phyloP scores from a whole-genome alignment of 1,140 invertebrate genomes.

The Scaptomyza montana region DNA sequence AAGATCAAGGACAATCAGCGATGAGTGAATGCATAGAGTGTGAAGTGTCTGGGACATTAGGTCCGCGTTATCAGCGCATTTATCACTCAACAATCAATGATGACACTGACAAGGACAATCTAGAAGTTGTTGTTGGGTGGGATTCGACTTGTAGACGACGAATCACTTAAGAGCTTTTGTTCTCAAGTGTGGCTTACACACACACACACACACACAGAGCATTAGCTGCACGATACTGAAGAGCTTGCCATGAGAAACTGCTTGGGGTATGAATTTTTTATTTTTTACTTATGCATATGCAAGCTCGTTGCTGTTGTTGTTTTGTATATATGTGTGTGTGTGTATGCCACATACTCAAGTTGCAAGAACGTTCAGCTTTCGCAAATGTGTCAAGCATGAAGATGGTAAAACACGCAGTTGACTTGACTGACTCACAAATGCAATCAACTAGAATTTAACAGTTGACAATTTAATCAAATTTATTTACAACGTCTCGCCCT shows the following conservation, averaged over 20 bases:
- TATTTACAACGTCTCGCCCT: conserved; percentile 25
- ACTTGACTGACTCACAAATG: conserved; percentile 50
- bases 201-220: neutral
- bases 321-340: neutral
- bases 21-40: neutral
- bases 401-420: conserved; percentile 25
- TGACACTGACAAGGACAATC: conserved; percentile 29
- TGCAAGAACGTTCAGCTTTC: conserved; percentile 17
- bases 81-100: conserved; percentile 66
- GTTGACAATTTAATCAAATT: conserved; percentile 70
- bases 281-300: conserved; percentile 10
- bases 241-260: conserved; percentile 30
- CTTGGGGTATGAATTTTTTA: conserved; percentile 39
- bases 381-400: conserved; percentile 37
- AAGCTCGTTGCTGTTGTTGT: conserved; percentile 7
- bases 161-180: conserved; percentile 56
- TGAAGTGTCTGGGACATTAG: conserved; percentile 49
- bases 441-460: conserved; percentile 56
- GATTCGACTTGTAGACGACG: conserved; percentile 11
- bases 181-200: conserved; percentile 48
- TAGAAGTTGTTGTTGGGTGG: conserved; percentile 1
- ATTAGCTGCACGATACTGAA: conserved; percentile 19
- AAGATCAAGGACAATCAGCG: conserved; percentile 28
- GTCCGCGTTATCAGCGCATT: conserved; percentile 33
- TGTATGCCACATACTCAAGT: conserved; percentile 18